Evolutionary conservation across 2,888 invertebrate species (phyloP).

Genomic region (Agrochola litura): DNA sequence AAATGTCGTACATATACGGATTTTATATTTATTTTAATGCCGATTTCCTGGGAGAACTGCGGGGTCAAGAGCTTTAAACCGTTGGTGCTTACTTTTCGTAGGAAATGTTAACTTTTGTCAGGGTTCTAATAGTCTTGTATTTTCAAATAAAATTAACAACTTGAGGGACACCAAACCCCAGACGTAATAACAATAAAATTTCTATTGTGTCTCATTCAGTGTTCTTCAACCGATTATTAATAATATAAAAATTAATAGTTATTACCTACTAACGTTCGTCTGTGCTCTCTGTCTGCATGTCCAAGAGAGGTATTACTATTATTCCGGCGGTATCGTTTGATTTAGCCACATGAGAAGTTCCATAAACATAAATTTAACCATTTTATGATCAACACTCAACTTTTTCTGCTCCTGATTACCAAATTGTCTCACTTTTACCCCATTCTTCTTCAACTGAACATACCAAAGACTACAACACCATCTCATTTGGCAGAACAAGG

Average conservation of each 20-base stretch:
- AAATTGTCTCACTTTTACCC: neutral
- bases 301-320: neutral
- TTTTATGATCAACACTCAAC: neutral
- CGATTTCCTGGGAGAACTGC: slow-evolving; percentile 26
- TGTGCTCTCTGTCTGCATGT: neutral
- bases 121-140: neutral
- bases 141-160: neutral
- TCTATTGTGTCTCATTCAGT: neutral
- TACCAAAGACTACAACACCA: neutral
- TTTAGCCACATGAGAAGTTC: neutral
- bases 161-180: neutral
- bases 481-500: slow-evolving; percentile 10
- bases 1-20: slow-evolving; percentile 10
- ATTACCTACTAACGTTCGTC: neutral
- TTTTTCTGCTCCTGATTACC: neutral
- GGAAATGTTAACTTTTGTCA: neutral
- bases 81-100: slow-evolving; percentile 7
- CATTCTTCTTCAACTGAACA: neutral
- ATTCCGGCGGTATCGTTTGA: neutral
- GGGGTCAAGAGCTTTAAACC: slow-evolving; percentile 26
- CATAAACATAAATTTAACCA: neutral
- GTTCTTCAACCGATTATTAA: neutral
- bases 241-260: neutral
- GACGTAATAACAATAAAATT: neutral
- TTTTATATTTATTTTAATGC: slow-evolving; percentile 47